These are phyloP conservation scores for Gonatopus flavifemur DNA, from an alignment of 1,140 invertebrate species.

Conservation along the genomic window DNA sequence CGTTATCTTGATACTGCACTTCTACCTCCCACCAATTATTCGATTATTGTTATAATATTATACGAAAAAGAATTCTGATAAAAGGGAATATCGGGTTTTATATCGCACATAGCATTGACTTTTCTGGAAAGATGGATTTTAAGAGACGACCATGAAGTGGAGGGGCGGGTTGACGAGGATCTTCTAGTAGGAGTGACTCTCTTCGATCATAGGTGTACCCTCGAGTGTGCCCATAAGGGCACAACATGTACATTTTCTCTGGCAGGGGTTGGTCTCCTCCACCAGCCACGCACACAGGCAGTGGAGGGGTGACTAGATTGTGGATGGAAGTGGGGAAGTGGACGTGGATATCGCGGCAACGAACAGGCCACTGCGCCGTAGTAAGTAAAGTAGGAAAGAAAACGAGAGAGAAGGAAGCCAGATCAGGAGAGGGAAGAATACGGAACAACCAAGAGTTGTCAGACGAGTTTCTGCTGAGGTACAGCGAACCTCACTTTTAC, in stretches of 20 bases:
- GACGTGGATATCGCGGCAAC: conserved; percentile 15
- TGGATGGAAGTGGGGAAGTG: conserved; percentile 22
- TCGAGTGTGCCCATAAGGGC: conserved; percentile 38
- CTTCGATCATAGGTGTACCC: conserved; percentile 35
- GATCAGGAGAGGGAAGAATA: conserved; percentile 38
- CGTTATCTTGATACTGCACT: background rate
- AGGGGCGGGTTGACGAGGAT: conserved; percentile 48
- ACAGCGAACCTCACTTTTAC: conserved; percentile 39
- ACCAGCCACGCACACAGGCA: conserved; percentile 1
- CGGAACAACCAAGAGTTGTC: conserved; percentile 36
- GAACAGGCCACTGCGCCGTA: conserved; percentile 22
- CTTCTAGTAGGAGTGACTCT: conserved; percentile 54
- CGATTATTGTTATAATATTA: too few relatives aligned
- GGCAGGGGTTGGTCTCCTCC: conserved; percentile 51
- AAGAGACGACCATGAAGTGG: conserved; percentile 26
- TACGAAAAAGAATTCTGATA: too few relatives aligned
- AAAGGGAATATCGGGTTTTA: too few relatives aligned
- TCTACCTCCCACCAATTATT: conserved; percentile 10
- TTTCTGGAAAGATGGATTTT: conserved; percentile 26
- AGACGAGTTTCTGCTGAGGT: conserved; percentile 54
- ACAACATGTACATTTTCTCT: conserved; percentile 35
- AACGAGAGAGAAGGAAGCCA: background rate
- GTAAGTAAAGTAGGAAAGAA: too few relatives aligned
- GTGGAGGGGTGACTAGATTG: conserved; percentile 16
- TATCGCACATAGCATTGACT: conserved; percentile 18